A percentile compares a stretch with the other conserved stretches of the same genome.
Evolutionary conservation across 2,888 invertebrate genomes (phyloP).

Genomic region (Selenia dentaria): DNA sequence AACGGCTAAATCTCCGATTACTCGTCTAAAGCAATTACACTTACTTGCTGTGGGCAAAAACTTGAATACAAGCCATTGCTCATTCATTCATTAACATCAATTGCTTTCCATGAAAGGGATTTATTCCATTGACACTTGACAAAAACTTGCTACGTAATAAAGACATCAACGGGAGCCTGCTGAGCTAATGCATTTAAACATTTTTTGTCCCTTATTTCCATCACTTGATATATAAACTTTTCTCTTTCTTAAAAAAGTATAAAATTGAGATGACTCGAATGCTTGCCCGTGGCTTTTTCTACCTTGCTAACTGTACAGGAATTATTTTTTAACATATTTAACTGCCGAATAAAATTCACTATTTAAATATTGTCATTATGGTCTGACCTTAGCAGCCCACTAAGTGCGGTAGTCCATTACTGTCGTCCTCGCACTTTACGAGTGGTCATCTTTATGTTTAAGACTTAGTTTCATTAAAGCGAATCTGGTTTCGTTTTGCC

Average conservation of each 20-base stretch:
- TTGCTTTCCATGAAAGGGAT: slow-evolving; percentile 37
- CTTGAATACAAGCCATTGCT: slow-evolving; percentile 27
- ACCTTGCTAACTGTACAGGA: slow-evolving; percentile 12
- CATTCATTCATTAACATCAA: slow-evolving; percentile 37
- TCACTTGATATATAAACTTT: slow-evolving; percentile 16
- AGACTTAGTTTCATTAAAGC: slow-evolving; percentile 8
- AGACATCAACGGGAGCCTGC: slow-evolving; percentile 47
- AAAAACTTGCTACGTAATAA: slow-evolving; percentile 38
- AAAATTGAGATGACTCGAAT: slow-evolving; percentile 3
- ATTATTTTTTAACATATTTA: slow-evolving; percentile 16
- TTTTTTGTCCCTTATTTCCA: slow-evolving; percentile 29
- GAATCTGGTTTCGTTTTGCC: neutral
- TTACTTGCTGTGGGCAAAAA: slow-evolving; percentile 26
- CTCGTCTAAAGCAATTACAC: slow-evolving; percentile 16
- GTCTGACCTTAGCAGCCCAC: slow-evolving; percentile 50
- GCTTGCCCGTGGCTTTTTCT: slow-evolving; percentile 10
- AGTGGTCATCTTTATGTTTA: slow-evolving; percentile 28
- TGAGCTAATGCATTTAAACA: slow-evolving; percentile 36
- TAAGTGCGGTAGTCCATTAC: slow-evolving; percentile 60
- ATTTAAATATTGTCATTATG: slow-evolving; percentile 45
- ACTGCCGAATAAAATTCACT: slow-evolving; percentile 40
- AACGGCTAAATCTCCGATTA: too few relatives aligned
- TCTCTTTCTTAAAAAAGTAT: slow-evolving; percentile 6
- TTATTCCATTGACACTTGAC: slow-evolving; percentile 29
- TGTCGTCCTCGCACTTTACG: slow-evolving; percentile 65